A percentile compares a stretch with the other conserved stretches of the same genome.
These are phyloP conservation scores for Coracias cyanogaster DNA, from an alignment of 2,797 vertebrate genomes.

Conservation along the genomic window DNA sequence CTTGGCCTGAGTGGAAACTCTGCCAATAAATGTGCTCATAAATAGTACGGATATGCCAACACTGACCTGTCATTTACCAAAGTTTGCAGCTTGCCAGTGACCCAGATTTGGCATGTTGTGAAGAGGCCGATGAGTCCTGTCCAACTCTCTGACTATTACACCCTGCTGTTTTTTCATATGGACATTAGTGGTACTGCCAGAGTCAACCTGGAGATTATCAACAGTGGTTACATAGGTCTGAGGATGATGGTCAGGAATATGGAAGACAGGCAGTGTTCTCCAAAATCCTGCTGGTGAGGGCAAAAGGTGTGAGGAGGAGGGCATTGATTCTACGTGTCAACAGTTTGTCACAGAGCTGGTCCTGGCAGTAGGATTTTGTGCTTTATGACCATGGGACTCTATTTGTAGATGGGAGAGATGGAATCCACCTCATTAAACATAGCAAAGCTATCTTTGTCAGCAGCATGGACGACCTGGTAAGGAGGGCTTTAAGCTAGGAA, in stretches of 20 bases:
- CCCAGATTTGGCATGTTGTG: neutral
- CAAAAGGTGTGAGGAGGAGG: neutral
- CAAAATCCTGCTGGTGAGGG: neutral
- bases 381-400: neutral
- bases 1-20: neutral
- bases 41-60: neutral
- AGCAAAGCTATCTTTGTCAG: neutral
- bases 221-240: neutral
- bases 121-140: too few species aligned
- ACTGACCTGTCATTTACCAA: neutral
- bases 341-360: neutral
- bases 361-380: neutral
- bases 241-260: rapidly evolving
- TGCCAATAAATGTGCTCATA: neutral
- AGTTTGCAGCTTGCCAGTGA: neutral
- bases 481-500: neutral
- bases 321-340: neutral
- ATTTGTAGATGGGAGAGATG: neutral
- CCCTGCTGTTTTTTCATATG: neutral
- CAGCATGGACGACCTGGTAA: neutral
- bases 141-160: neutral
- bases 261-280: neutral
- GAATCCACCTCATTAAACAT: neutral
- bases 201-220: neutral
- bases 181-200: neutral